phyloP scores from a whole-genome alignment of 1,140 invertebrate species.

The Trachymyrmex cornetzi region DNA sequence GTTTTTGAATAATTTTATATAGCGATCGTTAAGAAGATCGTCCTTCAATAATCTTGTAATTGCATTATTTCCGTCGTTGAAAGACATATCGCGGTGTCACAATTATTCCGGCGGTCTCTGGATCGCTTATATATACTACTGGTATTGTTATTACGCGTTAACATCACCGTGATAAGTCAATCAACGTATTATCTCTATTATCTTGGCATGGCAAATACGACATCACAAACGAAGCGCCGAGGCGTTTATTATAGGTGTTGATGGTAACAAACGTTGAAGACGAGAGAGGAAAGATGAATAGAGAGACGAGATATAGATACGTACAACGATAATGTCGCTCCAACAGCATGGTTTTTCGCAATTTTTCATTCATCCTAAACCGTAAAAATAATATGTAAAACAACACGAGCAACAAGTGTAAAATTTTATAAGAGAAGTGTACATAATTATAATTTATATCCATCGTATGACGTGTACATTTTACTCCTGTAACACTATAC shows the following conservation, averaged over 20 bases:
- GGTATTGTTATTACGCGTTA: conserved; percentile 16
- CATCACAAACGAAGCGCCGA: conserved; percentile 32
- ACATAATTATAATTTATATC: not conserved
- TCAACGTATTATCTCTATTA: conserved; percentile 20
- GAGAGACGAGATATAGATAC: conserved; percentile 16
- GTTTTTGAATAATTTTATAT: conserved; percentile 5
- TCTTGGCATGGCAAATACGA: conserved; percentile 27
- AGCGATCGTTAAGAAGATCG: conserved; percentile 16
- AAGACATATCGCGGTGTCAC: conserved; percentile 10
- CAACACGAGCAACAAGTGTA: not conserved
- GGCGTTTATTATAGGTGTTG: conserved; percentile 37
- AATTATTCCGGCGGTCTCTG: not conserved
- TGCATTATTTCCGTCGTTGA: not conserved
- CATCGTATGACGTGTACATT: not conserved
- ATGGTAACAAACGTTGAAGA: not conserved
- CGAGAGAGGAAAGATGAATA: conserved; percentile 32
- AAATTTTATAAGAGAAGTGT: not conserved
- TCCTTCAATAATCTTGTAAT: conserved; percentile 15
- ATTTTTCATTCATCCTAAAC: too few species aligned
- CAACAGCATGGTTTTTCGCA: not conserved
- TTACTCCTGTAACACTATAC: not conserved
- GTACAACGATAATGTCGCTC: not conserved
- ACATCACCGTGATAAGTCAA: conserved; percentile 41
- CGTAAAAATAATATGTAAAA: not conserved
- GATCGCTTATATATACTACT: not conserved